Evolutionary conservation across 1,140 invertebrate species (phyloP).

Genomic region (Mycetomoellerius zeteki): DNA sequence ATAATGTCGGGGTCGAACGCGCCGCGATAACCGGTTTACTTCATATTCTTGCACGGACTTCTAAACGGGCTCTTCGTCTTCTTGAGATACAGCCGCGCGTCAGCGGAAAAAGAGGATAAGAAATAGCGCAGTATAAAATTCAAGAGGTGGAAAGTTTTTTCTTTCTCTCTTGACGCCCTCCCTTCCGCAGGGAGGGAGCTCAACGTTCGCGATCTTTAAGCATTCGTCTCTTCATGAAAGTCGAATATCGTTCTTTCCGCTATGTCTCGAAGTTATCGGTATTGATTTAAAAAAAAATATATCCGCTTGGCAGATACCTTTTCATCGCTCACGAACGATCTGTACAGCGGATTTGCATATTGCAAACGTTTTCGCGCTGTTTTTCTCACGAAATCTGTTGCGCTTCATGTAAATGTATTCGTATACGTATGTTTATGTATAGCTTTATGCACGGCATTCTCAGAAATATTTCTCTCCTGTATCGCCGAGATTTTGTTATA

Average conservation of each 20-base stretch:
- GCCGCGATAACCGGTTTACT: constrained; percentile 50
- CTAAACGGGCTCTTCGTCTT: constrained; percentile 60
- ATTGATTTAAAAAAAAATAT: constrained; percentile 25
- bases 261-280: constrained; percentile 16
- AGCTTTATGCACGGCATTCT: constrained; percentile 8
- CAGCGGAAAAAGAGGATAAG: constrained; percentile 69
- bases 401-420: constrained; percentile 60
- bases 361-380: constrained; percentile 59
- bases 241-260: constrained; percentile 39
- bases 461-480: constrained; percentile 34
- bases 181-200: neutral
- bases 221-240: constrained; percentile 27
- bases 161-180: constrained; percentile 20
- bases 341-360: constrained; percentile 42
- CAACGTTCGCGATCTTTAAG: constrained; percentile 53
- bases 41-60: constrained; percentile 59
- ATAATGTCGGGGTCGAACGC: constrained; percentile 19
- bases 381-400: constrained; percentile 58
- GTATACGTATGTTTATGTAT: constrained; percentile 49
- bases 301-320: constrained; percentile 9
- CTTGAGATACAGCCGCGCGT: constrained; percentile 37
- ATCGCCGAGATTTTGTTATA: neutral
- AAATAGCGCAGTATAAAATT: constrained; percentile 68
- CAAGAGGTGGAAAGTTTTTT: constrained; percentile 54
- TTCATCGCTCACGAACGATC: constrained; percentile 52